Conservation (phyloP, 2,888 invertebrate genomes). For the Zygaena filipendulae region DNA sequence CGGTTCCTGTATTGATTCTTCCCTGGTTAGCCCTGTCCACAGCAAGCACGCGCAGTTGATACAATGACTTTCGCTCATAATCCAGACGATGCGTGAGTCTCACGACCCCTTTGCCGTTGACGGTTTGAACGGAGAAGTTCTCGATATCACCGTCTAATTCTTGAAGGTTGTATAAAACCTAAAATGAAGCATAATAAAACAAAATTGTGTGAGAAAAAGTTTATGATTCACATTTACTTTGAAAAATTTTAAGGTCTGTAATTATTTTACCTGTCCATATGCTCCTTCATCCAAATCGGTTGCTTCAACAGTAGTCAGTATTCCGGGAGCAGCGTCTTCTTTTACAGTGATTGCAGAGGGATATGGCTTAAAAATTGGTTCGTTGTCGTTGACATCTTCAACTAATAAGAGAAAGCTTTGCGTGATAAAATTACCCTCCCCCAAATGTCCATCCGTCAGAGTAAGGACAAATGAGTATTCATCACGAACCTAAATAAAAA, state of each 20-base stretch:
- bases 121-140: conserved; percentile 82
- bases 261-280: conserved; percentile 90
- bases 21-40: conserved; percentile 86
- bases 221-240: too few relatives aligned
- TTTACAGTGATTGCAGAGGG: conserved; percentile 83
- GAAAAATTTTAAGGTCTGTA: too few relatives aligned
- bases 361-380: conserved; percentile 87
- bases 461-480: conserved; percentile 91
- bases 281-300: conserved; percentile 92
- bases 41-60: conserved; percentile 85
- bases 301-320: conserved; percentile 85
- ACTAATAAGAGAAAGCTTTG: conserved; percentile 89
- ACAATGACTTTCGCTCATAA: conserved; percentile 87
- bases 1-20: conserved; percentile 88
- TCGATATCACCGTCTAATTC: conserved; percentile 82
- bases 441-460: conserved; percentile 87
- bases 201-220: background rate
- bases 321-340: conserved; percentile 81
- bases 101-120: conserved; percentile 87
- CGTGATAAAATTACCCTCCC: conserved; percentile 88
- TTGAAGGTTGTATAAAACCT: conserved; percentile 86
- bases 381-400: conserved; percentile 93
- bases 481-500: conserved; percentile 75
- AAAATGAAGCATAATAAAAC: conserved; percentile 16
- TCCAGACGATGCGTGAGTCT: conserved; percentile 81